Evolutionary conservation across 2,888 invertebrate species (phyloP), one percentile per base, ranked within the genome.

Genomic region (Heliconius sara): DNA sequence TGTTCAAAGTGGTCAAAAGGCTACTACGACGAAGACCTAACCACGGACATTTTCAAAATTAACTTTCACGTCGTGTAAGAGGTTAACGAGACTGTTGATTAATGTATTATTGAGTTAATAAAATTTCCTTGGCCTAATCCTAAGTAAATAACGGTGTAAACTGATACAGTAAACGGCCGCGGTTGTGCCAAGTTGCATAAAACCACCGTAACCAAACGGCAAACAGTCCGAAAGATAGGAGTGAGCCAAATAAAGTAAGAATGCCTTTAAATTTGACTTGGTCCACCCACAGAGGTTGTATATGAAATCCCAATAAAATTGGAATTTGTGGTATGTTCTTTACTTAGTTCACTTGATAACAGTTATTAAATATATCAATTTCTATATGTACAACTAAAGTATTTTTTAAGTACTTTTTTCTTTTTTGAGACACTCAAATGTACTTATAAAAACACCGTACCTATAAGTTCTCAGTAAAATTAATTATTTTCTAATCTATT

Each of bases 221-320:
- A 77, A 79, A 78, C 68, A 68, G 57, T 73, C 43, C 57, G 30
- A 82, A 65, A 82, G 82, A 80, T 82, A 80, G 71, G 80, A 79
- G 67, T 77, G 75, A 80, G 80, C 82, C 80, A 82, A 82, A 77
- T 77, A 79, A 82, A 81, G 75, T 76, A 81, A 30, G 70, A 77
- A 68, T 78, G 76, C 73, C 39, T 84, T 85, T 85, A 85, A 85
- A 83, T 71, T 81, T 79, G 67, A 66, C 57, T 77, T 52, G 70
- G 66, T 80, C 76, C 84, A 83, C 82, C 83, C 83, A 83, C 77
- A 84, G 82, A 84, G 80, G 84, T 76, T 84, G 85, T 84, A 6
- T 43, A 84, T 83, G 80, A 73, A 76, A 83, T 83, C 77, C 25
- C 83, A 85, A 84, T 86, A 86, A 87, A 86, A 85, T 16, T 16